Conservation (phyloP, 2,113 vertebrate species). For the Pampusana beccarii region DNA sequence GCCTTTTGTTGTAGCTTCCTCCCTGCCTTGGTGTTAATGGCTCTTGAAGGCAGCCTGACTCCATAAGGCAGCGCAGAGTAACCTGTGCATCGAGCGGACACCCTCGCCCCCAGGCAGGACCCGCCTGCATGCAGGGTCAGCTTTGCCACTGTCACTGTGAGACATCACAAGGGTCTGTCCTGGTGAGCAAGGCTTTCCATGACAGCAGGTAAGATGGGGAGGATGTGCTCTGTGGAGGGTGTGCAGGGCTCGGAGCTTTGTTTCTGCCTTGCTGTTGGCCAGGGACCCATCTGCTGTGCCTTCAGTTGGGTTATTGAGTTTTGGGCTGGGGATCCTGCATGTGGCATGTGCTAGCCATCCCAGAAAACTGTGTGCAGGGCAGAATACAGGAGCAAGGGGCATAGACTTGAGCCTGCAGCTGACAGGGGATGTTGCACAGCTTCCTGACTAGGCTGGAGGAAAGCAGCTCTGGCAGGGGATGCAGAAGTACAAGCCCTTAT, state of each 20-base stretch:
- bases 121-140: neutral
- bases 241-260: fast-evolving
- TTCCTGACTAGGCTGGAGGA: fast-evolving
- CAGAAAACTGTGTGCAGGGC: fast-evolving
- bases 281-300: fast-evolving
- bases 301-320: fast-evolving
- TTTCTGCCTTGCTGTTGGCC: neutral
- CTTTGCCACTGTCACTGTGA: neutral
- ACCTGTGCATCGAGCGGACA: neutral
- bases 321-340: neutral
- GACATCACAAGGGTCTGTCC: neutral
- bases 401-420: neutral
- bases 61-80: neutral
- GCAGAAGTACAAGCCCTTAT: neutral
- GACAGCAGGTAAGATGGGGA: neutral
- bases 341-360: fast-evolving
- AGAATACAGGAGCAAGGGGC: neutral
- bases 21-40: constrained; percentile 67
- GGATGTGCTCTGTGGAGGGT: fast-evolving
- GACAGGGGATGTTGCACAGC: neutral
- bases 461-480: neutral
- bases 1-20: neutral
- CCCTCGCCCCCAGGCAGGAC: neutral
- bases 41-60: constrained; percentile 71
- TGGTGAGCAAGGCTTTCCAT: neutral